Conservation (phyloP, 2,888 invertebrate genomes). For the Brachylomia viminalis region DNA sequence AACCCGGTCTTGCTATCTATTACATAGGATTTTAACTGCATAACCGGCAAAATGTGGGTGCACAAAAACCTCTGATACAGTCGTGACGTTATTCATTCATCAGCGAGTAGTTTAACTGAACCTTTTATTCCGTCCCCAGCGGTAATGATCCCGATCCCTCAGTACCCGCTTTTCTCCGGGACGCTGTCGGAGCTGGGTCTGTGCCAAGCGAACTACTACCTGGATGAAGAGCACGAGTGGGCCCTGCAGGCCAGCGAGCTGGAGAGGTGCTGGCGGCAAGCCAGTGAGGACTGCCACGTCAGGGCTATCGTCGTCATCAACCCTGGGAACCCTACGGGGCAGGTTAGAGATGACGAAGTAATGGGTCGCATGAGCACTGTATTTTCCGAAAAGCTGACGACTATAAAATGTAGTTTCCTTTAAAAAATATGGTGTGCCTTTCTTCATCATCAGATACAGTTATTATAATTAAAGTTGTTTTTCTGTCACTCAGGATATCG, state of each 20-base stretch:
- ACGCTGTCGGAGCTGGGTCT: conserved; percentile 97
- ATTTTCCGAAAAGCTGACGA: neutral
- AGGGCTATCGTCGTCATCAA: conserved; percentile 98
- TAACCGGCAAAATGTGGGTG: neutral
- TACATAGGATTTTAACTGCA: too few relatives aligned
- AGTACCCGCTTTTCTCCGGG: conserved; percentile 99
- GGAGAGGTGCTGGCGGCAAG: conserved; percentile 92
- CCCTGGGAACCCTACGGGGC: conserved; percentile 99
- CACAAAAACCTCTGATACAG: neutral
- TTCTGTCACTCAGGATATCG: neutral
- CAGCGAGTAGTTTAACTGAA: neutral
- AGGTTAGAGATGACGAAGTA: conserved; percentile 79
- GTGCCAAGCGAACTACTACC: conserved; percentile 95
- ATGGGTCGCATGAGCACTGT: neutral
- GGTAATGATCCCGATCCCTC: conserved; percentile 98
- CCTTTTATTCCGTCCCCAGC: conserved; percentile 85
- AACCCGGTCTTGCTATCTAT: neutral
- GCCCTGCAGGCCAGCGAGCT: conserved; percentile 94
- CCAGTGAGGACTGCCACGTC: conserved; percentile 91
- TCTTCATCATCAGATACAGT: neutral
- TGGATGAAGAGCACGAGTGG: conserved; percentile 97
- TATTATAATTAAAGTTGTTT: neutral
- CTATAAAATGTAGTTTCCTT: too few relatives aligned
- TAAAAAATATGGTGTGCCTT: too few relatives aligned
- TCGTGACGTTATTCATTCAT: neutral